phyloP scores from a whole-genome alignment of 2,888 invertebrate species.

The Halictus ligatus region DNA sequence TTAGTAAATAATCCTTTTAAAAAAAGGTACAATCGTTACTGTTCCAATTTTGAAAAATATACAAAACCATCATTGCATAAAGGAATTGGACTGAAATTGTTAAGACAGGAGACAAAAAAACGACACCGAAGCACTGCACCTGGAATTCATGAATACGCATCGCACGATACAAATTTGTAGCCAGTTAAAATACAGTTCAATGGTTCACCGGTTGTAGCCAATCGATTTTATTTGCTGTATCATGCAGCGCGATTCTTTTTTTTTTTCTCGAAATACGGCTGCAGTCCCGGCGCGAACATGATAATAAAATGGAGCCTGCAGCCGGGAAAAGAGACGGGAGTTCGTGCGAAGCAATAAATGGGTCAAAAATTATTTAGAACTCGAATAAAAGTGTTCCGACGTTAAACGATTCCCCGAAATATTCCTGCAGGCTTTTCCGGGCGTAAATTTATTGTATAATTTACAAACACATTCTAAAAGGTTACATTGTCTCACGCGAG shows the following conservation, averaged over 20 bases:
- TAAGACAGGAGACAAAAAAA: not conserved
- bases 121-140: not conserved
- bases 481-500: not conserved
- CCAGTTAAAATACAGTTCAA: constrained; percentile 8
- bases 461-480: not conserved
- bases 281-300: not conserved
- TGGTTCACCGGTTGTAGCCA: not conserved
- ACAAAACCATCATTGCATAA: not conserved
- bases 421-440: not conserved
- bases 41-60: not conserved
- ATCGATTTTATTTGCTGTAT: constrained; percentile 7
- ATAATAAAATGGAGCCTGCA: not conserved
- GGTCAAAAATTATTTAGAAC: not conserved
- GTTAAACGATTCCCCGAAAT: not conserved
- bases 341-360: not conserved
- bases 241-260: not conserved
- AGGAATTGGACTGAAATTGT: not conserved
- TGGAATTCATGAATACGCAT: not conserved
- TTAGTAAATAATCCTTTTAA: not conserved
- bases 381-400: not conserved
- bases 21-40: not conserved
- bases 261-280: not conserved
- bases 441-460: not conserved
- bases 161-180: not conserved
- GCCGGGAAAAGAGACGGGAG: not conserved